Evolutionary conservation across 2,888 invertebrate species (phyloP).

Genomic region (Tanaodytes sp.): DNA sequence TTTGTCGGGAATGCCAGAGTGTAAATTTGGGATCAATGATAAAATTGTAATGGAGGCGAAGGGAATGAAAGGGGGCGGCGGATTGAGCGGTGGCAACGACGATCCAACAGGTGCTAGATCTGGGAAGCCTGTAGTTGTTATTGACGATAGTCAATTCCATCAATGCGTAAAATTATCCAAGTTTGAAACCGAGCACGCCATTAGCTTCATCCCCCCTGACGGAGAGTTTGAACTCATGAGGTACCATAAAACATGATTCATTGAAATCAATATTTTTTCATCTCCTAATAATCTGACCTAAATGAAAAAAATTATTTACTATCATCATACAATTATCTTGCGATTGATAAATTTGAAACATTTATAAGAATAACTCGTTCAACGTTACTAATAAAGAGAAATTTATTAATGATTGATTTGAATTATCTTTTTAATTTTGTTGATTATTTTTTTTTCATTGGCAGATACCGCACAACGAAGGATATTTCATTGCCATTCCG

Average conservation of each 20-base stretch:
- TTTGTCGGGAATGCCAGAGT: slow-evolving; percentile 99
- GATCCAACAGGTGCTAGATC: slow-evolving; percentile 85
- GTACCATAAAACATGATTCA: too few relatives aligned
- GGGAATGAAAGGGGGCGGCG: slow-evolving; percentile 80
- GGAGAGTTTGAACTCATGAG: slow-evolving; percentile 99
- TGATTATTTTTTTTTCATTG: too few relatives aligned
- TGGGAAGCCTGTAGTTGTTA: slow-evolving; percentile 99
- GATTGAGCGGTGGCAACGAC: slow-evolving; percentile 77
- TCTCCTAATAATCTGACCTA: too few relatives aligned
- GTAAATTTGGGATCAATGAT: slow-evolving; percentile 99
- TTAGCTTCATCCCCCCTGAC: slow-evolving; percentile 99
- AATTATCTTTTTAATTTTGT: too few relatives aligned
- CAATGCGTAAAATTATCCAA: slow-evolving; percentile 99
- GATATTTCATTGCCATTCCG: slow-evolving; percentile 99
- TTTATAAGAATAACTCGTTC: too few relatives aligned
- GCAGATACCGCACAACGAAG: slow-evolving; percentile 97
- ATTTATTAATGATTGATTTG: too few relatives aligned
- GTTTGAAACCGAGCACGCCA: slow-evolving; percentile 99
- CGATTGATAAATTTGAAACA: too few relatives aligned
- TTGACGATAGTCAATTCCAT: slow-evolving; percentile 99
- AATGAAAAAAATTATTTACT: too few relatives aligned
- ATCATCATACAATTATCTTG: too few relatives aligned
- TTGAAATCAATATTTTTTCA: too few relatives aligned
- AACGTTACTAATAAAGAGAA: too few relatives aligned
- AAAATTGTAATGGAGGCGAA: slow-evolving; percentile 99